phyloP scores from a whole-genome alignment of 2,797 vertebrate genomes.

The Anabas testudineus region DNA sequence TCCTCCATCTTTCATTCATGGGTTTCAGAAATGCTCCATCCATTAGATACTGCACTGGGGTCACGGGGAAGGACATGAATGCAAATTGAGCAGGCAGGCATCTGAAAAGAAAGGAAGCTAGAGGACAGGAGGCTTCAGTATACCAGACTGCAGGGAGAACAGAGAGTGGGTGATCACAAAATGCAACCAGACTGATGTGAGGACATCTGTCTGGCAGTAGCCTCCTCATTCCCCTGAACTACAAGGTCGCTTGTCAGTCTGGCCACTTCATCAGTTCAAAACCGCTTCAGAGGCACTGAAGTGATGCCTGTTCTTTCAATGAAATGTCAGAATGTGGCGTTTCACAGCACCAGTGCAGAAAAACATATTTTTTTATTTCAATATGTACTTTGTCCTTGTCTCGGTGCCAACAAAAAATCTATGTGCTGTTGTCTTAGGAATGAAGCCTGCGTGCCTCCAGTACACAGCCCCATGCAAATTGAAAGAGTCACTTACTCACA shows the following conservation, averaged over 20 bases:
- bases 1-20: constrained; percentile 13
- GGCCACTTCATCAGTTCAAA: constrained; percentile 45
- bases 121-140: not conserved
- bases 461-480: constrained; percentile 68
- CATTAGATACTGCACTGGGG: not conserved
- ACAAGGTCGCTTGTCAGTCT: constrained; percentile 50
- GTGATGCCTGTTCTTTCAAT: constrained; percentile 11
- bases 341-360: not conserved
- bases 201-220: constrained; percentile 35
- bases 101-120: constrained; percentile 6
- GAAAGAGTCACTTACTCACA: constrained; percentile 83
- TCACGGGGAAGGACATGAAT: constrained; percentile 14
- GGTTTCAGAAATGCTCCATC: constrained; percentile 17
- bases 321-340: constrained; percentile 7
- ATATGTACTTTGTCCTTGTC: constrained; percentile 40
- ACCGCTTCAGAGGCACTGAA: constrained; percentile 16
- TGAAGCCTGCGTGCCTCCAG: constrained; percentile 67
- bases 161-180: constrained; percentile 36
- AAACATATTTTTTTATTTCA: constrained; percentile 29
- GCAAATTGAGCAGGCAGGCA: constrained; percentile 19
- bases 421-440: constrained; percentile 70
- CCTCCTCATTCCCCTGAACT: constrained; percentile 7
- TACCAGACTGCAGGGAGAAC: constrained; percentile 17
- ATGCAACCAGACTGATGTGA: constrained; percentile 29
- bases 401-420: constrained; percentile 55